Conservation (phyloP, 2,113 vertebrate species). For the Elgaria multicarinata region DNA sequence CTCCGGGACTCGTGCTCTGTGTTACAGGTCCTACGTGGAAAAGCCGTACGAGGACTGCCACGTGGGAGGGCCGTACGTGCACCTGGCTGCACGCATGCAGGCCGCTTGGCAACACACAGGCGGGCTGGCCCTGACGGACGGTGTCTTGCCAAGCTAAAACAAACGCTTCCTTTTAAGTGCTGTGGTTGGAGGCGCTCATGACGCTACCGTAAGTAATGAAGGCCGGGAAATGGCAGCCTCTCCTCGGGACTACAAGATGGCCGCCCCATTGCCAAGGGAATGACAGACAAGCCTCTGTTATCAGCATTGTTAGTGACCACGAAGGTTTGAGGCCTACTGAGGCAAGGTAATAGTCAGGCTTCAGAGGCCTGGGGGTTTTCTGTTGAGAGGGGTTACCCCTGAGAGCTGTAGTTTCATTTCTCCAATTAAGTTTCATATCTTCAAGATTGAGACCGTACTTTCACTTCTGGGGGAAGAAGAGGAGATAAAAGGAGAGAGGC, state of each 20-base stretch:
- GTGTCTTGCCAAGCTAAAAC: background rate
- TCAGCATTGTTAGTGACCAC: background rate
- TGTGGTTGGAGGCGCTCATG: background rate
- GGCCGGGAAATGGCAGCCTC: background rate
- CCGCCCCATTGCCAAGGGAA: background rate
- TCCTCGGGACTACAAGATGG: background rate
- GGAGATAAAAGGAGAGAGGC: too few species aligned
- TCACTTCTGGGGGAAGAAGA: too few species aligned
- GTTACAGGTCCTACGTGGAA: too few species aligned
- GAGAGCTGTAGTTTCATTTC: too few species aligned
- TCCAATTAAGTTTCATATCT: too few species aligned
- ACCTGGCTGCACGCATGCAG: background rate
- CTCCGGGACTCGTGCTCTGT: too few species aligned
- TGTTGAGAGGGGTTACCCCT: too few species aligned
- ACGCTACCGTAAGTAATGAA: background rate
- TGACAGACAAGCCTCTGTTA: background rate
- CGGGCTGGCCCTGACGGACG: background rate
- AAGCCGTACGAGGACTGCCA: background rate
- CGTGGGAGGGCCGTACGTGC: background rate
- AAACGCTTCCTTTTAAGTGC: background rate
- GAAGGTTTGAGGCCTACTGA: too few species aligned
- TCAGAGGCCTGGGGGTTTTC: too few species aligned
- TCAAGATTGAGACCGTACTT: too few species aligned
- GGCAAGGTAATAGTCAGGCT: too few species aligned
- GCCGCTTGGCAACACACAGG: background rate